Evolutionary conservation across 2,113 vertebrate genomes (phyloP).

Genomic region (Platichthys stellatus): DNA sequence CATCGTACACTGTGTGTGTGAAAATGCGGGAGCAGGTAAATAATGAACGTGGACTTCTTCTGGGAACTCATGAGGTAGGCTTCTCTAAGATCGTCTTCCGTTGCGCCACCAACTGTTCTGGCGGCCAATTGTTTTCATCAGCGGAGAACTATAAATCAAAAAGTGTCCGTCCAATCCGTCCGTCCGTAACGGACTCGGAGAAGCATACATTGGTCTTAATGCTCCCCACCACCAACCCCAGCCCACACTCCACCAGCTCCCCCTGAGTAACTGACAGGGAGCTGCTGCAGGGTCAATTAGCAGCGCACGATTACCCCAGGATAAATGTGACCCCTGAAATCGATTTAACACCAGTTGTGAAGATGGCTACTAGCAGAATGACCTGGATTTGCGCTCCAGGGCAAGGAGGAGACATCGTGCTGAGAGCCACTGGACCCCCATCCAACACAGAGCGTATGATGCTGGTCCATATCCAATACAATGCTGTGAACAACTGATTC

Average conservation of each 20-base stretch:
- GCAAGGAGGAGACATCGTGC: slow-evolving; percentile 9
- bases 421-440: slow-evolving; percentile 7
- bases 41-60: too few relatives aligned
- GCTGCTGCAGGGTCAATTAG: slow-evolving; percentile 60
- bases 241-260: background rate
- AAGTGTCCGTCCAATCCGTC: too few relatives aligned
- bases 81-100: too few relatives aligned
- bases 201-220: too few relatives aligned
- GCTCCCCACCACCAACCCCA: background rate
- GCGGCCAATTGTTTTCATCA: too few relatives aligned
- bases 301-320: slow-evolving; percentile 34
- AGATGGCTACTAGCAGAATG: slow-evolving; percentile 21
- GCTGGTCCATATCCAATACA: background rate
- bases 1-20: too few relatives aligned
- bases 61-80: too few relatives aligned
- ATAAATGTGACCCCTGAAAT: slow-evolving; percentile 47
- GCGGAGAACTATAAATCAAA: too few relatives aligned
- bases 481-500: background rate
- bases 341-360: slow-evolving; percentile 47
- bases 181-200: too few relatives aligned
- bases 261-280: slow-evolving; percentile 45
- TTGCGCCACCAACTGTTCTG: too few relatives aligned
- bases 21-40: too few relatives aligned
- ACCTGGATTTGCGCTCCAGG: slow-evolving; percentile 21
- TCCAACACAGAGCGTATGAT: background rate